Evolutionary conservation across 2,797 vertebrate genomes (phyloP), one percentile per base, ranked within the genome.

Genomic region (Melanotaenia maccullochi): DNA sequence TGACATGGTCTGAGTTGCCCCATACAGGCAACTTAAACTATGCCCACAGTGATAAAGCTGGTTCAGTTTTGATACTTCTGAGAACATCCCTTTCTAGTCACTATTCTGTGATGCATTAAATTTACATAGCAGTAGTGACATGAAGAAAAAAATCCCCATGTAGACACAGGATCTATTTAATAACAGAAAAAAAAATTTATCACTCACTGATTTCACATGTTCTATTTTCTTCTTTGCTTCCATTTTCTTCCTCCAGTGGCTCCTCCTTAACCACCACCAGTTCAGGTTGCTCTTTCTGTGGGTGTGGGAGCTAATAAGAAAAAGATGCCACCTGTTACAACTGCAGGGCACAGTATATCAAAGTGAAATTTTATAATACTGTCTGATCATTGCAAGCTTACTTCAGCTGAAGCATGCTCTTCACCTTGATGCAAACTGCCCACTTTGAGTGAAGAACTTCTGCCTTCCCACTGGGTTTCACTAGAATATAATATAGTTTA

Each of bases 181-280:
- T 33, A 12, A 38, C 33, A 13, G 3, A n/a, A 9, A 49, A 75
- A 40, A 1, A 13, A 1, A 14, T 22, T 22, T 40, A 4, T 24
- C 60, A 90, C 92, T 91, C 65, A 93, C 93, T 74, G 4, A 81
- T 79, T 78, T 89, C 79, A 74, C 35, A 52, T 28, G 44, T 67
- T 63, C 57, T 28, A 0, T 75, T 56, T 33, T 73, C 76, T 47
- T 78, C 73, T 13, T 49, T 22, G 42, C 76, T 69, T 76, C 28
- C 70, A 66, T 51, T 79, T 59, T 89, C 87, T 60, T 87, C 62
- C 59, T 93, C 92, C 49, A 56, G 20, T 0, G 75, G 83, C 75
- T 95, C 94, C 36, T 92, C 89, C 71, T 95, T 95, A 7, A 95
- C 79, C 28, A 88, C 62, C n/a, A 90, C 76, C 42, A 84, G 44